Conservation (phyloP, 37 sponge, comb jelly and placozoan genomes). For the Eunapius fragilis region DNA sequence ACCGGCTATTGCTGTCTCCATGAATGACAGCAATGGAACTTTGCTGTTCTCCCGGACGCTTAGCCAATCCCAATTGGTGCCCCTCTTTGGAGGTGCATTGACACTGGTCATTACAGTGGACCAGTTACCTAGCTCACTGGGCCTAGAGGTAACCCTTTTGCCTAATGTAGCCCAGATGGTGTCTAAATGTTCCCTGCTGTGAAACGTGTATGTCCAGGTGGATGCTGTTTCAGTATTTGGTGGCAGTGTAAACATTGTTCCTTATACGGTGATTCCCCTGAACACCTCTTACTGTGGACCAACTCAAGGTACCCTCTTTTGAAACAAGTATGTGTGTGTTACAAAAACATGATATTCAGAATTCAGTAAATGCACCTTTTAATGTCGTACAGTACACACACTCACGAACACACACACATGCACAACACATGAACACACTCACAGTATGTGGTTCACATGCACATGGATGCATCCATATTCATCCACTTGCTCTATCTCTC, state of each 20-base stretch:
- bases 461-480: neutral
- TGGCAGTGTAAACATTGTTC: neutral
- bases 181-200: neutral
- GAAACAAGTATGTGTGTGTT: too few species aligned
- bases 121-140: neutral
- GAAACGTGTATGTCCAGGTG: neutral
- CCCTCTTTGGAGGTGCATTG: neutral
- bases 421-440: too few species aligned
- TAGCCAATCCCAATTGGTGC: neutral
- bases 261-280: neutral
- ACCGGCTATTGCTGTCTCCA: neutral
- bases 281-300: neutral
- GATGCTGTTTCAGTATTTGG: neutral
- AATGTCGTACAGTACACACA: too few species aligned
- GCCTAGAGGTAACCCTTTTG: neutral
- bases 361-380: too few species aligned
- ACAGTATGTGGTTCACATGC: too few species aligned
- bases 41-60: neutral
- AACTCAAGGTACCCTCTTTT: neutral
- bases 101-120: neutral
- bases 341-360: too few species aligned
- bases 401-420: neutral
- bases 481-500: neutral
- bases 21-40: neutral
- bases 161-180: neutral